Evolutionary conservation across 2,113 vertebrate species (phyloP), one percentile per base, ranked within the genome.

Genomic region (Cisticola juncidis): DNA sequence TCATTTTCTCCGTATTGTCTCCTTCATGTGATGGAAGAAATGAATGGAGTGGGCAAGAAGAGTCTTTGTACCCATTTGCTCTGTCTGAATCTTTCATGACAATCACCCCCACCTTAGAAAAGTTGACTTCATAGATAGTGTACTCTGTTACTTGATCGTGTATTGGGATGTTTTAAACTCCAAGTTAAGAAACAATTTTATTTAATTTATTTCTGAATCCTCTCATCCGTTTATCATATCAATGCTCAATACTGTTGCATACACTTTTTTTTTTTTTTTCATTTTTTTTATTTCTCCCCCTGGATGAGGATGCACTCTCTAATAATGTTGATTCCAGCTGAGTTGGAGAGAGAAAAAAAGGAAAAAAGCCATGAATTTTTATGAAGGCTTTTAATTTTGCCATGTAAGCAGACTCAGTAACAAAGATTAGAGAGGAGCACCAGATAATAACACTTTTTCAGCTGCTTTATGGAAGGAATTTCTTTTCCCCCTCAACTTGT

Each of bases 271-370:
- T 42, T 14, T n/a, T 33, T 65, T 54, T 54, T 7, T 23, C 1
- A 5, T 0, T 6, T 9, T 14, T n/a, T 58, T 40, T 28, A 5
- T 0, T 14, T 14, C 14, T 2, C 8, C 4, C 2, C 24, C 8
- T 31, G 48, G 36, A 35, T 74, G 11, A 11, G 18, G 45, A 22
- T 40, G 18, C 22, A 82, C 6, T 88, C 8, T 71, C 56, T 56
- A 42, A 33, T 57, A 40, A 28, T 58, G 23, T 25, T 50, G 40
- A 62, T 65, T 93, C 54, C 66, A 82, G 16, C 24, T 38, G 45
- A 77, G 31, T 33, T 82, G 45, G 21, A 19, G 9, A 45, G 36
- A 1, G 16, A 24, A 24, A 25, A 25, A 44, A 77, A 5, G 5
- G 0, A 25, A 69, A 42, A 92, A 51, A n/a, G 1, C 6, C 14